Evolutionary conservation across 2,797 vertebrate genomes (phyloP).

Genomic region (Paramormyrops hopkinsi): DNA sequence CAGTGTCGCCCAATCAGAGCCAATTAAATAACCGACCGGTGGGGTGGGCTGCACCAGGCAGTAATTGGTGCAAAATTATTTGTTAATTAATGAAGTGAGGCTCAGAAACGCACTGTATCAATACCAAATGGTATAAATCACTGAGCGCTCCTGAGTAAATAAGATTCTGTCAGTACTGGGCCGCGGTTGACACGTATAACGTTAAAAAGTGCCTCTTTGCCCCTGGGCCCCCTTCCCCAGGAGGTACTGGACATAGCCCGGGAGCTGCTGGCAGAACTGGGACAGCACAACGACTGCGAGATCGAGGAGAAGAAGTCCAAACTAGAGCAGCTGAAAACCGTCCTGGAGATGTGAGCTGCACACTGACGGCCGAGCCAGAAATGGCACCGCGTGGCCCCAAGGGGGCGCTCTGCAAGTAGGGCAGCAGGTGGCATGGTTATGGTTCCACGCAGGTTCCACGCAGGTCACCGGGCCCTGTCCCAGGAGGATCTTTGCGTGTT

Average conservation of each 20-base stretch:
- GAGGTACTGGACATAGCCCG: conserved; percentile 96
- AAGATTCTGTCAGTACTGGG: neutral
- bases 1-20: neutral
- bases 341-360: conserved; percentile 88
- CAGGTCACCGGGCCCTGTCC: neutral
- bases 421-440: neutral
- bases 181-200: neutral
- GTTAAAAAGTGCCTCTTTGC: neutral
- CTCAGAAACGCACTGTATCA: neutral
- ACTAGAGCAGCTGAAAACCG: conserved; percentile 93
- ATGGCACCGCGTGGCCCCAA: too few relatives aligned
- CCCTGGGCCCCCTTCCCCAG: conserved; percentile 50
- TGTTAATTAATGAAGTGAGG: neutral
- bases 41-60: neutral
- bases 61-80: neutral
- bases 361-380: conserved; percentile 32
- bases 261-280: conserved; percentile 79
- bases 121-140: neutral
- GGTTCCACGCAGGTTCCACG: neutral
- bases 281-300: conserved; percentile 76
- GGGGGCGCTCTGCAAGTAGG: neutral
- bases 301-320: conserved; percentile 93
- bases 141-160: neutral
- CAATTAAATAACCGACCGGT: neutral
- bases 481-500: neutral